phyloP scores from a whole-genome alignment of 2,113 vertebrate genomes.

The Dermatemys mawii region DNA sequence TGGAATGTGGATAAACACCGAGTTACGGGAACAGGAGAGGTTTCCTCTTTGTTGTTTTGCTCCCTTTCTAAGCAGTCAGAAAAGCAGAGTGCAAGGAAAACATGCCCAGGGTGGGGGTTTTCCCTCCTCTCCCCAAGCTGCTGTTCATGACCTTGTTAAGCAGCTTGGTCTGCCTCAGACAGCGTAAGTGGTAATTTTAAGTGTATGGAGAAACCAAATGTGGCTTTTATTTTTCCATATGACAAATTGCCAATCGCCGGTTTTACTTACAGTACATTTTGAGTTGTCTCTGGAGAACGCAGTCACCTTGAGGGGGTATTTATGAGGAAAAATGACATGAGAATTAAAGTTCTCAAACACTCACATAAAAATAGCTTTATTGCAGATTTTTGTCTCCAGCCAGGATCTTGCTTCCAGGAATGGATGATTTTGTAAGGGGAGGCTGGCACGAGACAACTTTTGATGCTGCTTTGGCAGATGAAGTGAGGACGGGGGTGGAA shows the following conservation, averaged over 20 bases:
- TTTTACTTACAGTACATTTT: slow-evolving; percentile 61
- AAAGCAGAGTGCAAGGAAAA: slow-evolving; percentile 63
- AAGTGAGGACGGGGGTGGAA: accelerated
- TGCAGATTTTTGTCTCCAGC: background rate
- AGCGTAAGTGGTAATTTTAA: slow-evolving; percentile 47
- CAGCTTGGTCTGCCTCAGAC: slow-evolving; percentile 39
- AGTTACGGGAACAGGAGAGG: slow-evolving; percentile 72
- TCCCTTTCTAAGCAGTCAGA: background rate
- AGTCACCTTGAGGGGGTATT: slow-evolving; percentile 66
- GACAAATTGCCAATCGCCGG: slow-evolving; percentile 53
- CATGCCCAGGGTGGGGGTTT: slow-evolving; percentile 48
- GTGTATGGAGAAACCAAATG: background rate
- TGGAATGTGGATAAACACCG: slow-evolving; percentile 70
- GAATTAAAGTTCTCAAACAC: slow-evolving; percentile 50
- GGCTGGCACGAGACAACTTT: background rate
- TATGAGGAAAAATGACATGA: slow-evolving; percentile 63
- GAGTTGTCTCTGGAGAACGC: slow-evolving; percentile 52
- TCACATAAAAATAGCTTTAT: slow-evolving; percentile 30
- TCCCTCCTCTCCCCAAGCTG: background rate
- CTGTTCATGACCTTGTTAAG: slow-evolving; percentile 58
- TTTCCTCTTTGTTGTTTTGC: slow-evolving; percentile 73
- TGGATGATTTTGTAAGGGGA: background rate
- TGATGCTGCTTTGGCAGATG: slow-evolving; percentile 16
- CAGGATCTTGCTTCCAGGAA: slow-evolving; percentile 49
- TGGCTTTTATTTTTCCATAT: slow-evolving; percentile 64